phyloP scores from a whole-genome alignment of 1,140 invertebrate species.

The Psilanteris sp. region DNA sequence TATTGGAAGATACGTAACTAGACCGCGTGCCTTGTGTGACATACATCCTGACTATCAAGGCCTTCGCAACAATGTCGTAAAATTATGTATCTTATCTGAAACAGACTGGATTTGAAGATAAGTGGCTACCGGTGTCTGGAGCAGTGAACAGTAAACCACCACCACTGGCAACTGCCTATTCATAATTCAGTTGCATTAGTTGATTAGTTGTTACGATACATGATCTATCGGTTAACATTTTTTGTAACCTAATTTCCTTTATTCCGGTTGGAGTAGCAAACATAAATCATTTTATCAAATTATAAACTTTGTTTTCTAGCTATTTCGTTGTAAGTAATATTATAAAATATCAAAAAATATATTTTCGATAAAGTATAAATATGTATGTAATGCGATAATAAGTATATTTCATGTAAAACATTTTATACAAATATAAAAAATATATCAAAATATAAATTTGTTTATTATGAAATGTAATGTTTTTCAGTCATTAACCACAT shows the following conservation, averaged over 20 bases:
- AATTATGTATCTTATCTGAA: conserved; percentile 60
- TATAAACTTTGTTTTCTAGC: too few species aligned
- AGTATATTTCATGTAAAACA: too few species aligned
- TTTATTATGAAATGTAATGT: too few species aligned
- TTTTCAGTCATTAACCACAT: too few species aligned
- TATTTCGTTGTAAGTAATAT: too few species aligned
- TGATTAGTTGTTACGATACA: conserved; percentile 48
- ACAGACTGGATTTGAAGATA: conserved; percentile 56
- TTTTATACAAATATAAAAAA: too few species aligned
- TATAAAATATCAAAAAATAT: too few species aligned
- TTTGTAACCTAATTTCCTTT: conserved; percentile 8
- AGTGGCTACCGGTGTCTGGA: conserved; percentile 43
- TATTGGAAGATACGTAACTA: conserved; percentile 48
- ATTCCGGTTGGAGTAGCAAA: background rate
- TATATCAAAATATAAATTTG: too few species aligned
- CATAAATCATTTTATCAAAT: too few species aligned
- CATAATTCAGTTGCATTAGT: conserved; percentile 40
- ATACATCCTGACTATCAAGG: conserved; percentile 56
- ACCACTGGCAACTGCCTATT: conserved; percentile 17
- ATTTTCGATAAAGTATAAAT: too few species aligned
- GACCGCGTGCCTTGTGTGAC: conserved; percentile 45
- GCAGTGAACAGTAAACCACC: conserved; percentile 36
- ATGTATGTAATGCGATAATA: too few species aligned
- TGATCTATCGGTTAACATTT: conserved; percentile 15
- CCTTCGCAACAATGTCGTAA: conserved; percentile 59